These are phyloP conservation scores for Procapra przewalskii DNA, from an alignment of 2,113 vertebrate species.

Conservation along the genomic window DNA sequence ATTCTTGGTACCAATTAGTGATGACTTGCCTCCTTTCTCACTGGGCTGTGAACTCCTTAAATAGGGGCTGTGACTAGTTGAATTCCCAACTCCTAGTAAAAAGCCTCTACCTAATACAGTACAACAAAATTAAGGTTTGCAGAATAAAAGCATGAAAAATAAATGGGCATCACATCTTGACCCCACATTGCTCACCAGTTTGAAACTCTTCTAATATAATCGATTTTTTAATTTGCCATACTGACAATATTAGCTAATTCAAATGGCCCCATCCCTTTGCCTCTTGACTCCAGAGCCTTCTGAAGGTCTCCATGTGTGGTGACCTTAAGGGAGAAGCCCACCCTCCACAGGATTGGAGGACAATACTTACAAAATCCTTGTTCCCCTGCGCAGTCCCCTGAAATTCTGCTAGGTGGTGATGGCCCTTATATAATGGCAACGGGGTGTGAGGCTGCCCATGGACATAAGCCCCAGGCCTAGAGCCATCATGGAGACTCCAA, in stretches of 20 bases:
- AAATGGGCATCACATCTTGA: background rate
- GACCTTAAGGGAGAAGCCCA: background rate
- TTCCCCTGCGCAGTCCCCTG: background rate
- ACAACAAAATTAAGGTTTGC: background rate
- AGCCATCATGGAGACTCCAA: constrained; percentile 36
- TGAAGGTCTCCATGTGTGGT: background rate
- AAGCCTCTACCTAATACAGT: background rate
- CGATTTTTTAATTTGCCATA: background rate
- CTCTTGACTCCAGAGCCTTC: background rate
- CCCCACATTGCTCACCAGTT: no score
- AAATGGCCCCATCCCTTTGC: background rate
- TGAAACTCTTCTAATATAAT: background rate
- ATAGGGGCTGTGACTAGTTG: background rate
- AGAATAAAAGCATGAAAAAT: background rate
- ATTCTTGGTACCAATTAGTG: background rate
- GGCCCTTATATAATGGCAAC: constrained; percentile 17
- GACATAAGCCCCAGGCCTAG: background rate
- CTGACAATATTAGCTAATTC: background rate
- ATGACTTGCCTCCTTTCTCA: background rate
- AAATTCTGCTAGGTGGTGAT: background rate
- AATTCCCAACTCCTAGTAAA: background rate
- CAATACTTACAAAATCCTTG: background rate
- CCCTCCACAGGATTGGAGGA: background rate
- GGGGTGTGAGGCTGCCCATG: background rate
- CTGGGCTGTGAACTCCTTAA: background rate